Evolutionary conservation across 2,113 vertebrate species (phyloP), one percentile per base, ranked within the genome.

Genomic region (Pelobates fuscus): DNA sequence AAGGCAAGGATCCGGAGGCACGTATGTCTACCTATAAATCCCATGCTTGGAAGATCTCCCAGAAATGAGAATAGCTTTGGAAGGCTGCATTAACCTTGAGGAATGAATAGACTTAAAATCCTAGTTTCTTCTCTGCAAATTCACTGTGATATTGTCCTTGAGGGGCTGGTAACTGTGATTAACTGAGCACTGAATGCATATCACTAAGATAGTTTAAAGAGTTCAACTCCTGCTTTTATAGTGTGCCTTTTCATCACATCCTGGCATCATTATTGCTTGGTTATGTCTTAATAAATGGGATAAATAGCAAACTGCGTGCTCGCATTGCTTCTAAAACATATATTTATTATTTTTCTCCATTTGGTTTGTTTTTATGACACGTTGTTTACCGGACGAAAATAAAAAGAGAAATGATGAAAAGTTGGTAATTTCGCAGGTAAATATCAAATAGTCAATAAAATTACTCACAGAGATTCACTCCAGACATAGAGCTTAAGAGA

Each of bases 11-110:
- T 66, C 71, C 43, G 30, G 37, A 66, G 52, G 52, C 62, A 66
- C 52, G 32, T 66, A 74, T 66, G 62, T 74, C 62, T 46, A 74
- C 71, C 62, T 74, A 74, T 74, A 74, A 74, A 74, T 74, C 71
- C 62, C 25, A 18, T 23, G 49, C 62, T 66, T 74, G 71, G 71
- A 74, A 26, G 29, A 52, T 25, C 71, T 66, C 62, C 71, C 62
- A 74, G 54, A 74, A 49, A 64, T 74, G 44, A 54, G 57, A 74
- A 74, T 54, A 58, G 61, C 71, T 66, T 24, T 74, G 71, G 71
- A 74, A 74, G 62, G 64, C 52, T 66, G 41, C 66, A 66, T 74
- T 66, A 66, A 74, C 69, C 69, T 71, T 71, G 69, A 71, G 61
- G 58, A 71, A 26, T 63, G 70, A 63, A 63, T 54, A 72, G 59